phyloP scores from a whole-genome alignment of 2,113 vertebrate genomes.

The Dasyornis broadbenti region DNA sequence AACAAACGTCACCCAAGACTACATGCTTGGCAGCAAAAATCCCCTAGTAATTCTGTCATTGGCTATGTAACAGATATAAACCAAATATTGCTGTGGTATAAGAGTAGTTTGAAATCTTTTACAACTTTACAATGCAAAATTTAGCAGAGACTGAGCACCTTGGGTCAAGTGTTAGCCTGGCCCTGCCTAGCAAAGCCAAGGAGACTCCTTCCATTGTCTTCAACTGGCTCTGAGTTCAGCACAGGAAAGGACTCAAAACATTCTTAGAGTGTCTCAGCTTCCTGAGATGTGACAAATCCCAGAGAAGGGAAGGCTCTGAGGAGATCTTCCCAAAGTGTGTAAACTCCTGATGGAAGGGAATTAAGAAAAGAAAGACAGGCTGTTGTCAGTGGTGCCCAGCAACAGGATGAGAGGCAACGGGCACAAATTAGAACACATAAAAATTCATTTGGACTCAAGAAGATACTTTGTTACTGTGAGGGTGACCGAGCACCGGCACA shows the following conservation, averaged over 20 bases:
- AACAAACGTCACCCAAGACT: neutral
- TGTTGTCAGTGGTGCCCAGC: neutral
- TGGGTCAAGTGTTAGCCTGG: neutral
- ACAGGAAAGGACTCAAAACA: neutral
- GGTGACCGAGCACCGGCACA: neutral
- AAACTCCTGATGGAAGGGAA: neutral
- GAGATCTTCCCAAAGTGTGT: neutral
- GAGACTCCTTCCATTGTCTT: neutral
- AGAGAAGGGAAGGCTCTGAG: neutral
- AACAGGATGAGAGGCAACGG: neutral
- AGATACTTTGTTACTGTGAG: neutral
- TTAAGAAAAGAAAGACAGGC: neutral
- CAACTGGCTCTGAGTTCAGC: neutral
- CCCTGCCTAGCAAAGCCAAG: neutral
- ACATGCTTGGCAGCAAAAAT: neutral
- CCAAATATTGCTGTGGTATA: neutral
- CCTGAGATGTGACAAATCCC: neutral
- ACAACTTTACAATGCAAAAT: neutral
- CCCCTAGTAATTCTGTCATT: neutral
- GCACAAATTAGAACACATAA: neutral
- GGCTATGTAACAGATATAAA: neutral
- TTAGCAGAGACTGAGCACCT: neutral
- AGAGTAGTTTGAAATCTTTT: neutral
- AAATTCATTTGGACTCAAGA: neutral
- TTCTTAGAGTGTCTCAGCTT: neutral